phyloP scores from a whole-genome alignment of 2,888 invertebrate genomes.

The Caenorhabditis imperialis region DNA sequence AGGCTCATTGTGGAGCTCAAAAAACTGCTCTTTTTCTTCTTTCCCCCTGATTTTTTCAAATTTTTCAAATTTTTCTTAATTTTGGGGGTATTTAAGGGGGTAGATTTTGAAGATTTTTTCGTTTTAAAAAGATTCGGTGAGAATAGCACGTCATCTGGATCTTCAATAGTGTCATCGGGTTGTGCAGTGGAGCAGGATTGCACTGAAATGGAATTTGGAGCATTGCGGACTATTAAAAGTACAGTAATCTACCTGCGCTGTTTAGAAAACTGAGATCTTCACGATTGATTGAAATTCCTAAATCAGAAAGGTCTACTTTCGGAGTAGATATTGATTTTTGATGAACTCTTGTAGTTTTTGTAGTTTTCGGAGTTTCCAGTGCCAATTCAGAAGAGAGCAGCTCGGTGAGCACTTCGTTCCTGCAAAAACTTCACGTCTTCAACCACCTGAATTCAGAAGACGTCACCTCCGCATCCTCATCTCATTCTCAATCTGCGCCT shows the following conservation, averaged over 20 bases:
- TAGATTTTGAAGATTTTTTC: background rate
- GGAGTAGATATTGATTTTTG: background rate
- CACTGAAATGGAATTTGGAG: background rate
- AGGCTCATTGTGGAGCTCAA: conserved; percentile 18
- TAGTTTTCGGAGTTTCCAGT: background rate
- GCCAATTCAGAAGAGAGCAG: conserved; percentile 5
- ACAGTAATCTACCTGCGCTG: background rate
- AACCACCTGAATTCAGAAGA: background rate
- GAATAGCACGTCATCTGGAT: conserved; percentile 4
- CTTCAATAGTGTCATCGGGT: background rate
- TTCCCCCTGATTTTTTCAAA: too few species aligned
- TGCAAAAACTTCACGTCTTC: conserved; percentile 7
- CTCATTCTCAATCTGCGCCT: conserved; percentile 29
- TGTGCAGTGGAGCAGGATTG: conserved; percentile 7
- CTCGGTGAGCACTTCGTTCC: conserved; percentile 29
- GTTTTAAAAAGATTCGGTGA: conserved; percentile 15
- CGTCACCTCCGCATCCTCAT: conserved; percentile 30
- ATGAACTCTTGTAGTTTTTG: background rate
- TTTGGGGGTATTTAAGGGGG: too few species aligned
- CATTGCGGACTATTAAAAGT: background rate
- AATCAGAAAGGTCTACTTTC: conserved; percentile 19
- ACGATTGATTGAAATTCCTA: conserved; percentile 35
- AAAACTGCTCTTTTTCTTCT: conserved; percentile 15
- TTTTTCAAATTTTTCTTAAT: background rate
- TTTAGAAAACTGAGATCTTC: conserved; percentile 22